Percentiles rank a stretch among this genome's conserved stretches.
Evolutionary conservation across 2,113 vertebrate species (phyloP).

Genomic region (Oenanthe oenanthe): DNA sequence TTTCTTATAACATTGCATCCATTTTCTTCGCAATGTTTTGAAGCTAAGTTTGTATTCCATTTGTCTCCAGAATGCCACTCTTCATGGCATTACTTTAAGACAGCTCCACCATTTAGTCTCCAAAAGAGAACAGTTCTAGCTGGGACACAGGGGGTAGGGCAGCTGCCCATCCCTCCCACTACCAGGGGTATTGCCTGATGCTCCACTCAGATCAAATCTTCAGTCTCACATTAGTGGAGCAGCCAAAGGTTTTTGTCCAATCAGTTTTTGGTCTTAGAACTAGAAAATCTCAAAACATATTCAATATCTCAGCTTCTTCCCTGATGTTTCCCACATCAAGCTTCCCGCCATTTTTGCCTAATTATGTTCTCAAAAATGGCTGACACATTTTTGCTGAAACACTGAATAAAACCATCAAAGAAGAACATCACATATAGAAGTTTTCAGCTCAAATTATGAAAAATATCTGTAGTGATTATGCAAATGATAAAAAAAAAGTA

Average conservation of each 20-base stretch:
- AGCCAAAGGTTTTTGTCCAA: background rate
- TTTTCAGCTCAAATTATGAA: background rate
- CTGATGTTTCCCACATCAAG: background rate
- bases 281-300: background rate
- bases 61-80: background rate
- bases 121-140: background rate
- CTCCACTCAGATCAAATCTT: background rate
- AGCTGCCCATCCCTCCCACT: background rate
- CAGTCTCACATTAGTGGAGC: background rate
- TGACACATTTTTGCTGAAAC: background rate
- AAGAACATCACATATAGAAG: background rate
- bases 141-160: background rate
- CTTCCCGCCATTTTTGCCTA: background rate
- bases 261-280: background rate
- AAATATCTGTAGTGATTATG: background rate
- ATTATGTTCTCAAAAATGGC: background rate
- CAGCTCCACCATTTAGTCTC: background rate
- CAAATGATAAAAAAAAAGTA: background rate
- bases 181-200: background rate
- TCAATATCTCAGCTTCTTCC: background rate
- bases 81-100: fast-evolving
- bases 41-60: background rate
- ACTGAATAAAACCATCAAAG: background rate
- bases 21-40: background rate
- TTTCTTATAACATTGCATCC: background rate